Base-by-base conservation (phyloP, 1,140 invertebrate genomes). In the Papilio polyxenes region DNA sequence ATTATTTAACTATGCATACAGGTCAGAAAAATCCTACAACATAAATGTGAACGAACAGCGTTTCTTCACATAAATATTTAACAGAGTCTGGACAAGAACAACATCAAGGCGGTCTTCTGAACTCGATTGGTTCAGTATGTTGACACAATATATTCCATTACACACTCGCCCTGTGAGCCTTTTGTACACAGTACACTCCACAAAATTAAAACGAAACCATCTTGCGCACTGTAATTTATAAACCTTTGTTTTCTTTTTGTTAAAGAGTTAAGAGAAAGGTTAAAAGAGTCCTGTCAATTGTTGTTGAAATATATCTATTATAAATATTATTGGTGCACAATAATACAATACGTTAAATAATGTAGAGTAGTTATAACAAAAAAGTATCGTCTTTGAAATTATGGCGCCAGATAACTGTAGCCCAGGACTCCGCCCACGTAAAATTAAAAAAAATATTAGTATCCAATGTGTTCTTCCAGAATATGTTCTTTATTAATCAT, bases 151-250 rank as follows among this genome's bases (percentile, higher is more conserved):
- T 77, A 53, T 77, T 56, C 48, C 44, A 56, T 77, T 77, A 77
- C 48, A 49, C 11, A 51, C 75, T 76, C 20, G 9, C 9, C 20
- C 75, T 20, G 44, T 49, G 75, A 77, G 49, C 48, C 44, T 75
- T 53, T 20, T 53, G 48, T 56, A 77, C n/a, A 76, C 49, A 23
- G 11, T 77, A 48, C 20, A 77, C 75, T 77, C 20, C 53, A 56
- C 49, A 77, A 77, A 77, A 77, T 77, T 77, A 77, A 77, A 77
- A 77, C 13, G 49, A 23, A 23, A 51, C 44, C 72, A 74, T 37
- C 13, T 49, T n/a, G 11, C 37, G 65, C 20, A 20, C 44, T 20
- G 40, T 20, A 20, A 75, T 44, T 75, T 75, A 49, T n/a, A 48
- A 17, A 23, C 2, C 5, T 72, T 40, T 72, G 31, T 13, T 72